Evolutionary conservation across 37 sponge, comb jelly and placozoan species (phyloP), one percentile per base, ranked within the genome.

Genomic region (Petrosia ficiformis): DNA sequence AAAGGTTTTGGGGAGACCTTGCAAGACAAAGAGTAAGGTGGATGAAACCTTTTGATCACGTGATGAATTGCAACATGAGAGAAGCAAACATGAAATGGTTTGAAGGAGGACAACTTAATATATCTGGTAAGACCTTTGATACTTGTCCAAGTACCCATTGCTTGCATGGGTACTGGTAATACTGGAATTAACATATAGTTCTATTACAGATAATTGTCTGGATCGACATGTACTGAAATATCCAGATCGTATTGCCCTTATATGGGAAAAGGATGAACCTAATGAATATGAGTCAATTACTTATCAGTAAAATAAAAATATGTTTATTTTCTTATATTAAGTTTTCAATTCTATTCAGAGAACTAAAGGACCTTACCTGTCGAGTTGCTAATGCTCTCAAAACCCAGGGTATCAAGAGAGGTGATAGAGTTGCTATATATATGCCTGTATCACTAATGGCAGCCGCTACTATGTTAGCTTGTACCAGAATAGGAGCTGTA

Each of bases 221-320:
- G 97, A 96, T 59, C 81, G 94, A 25, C 94, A 93, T 74, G 89
- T 76, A 28, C 81, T 79, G 39, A 14, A 25, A 11, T 68, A 89
- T 54, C 86, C 88, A 16, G 84, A 93, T 74, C 73, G 73, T n/a
- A 31, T 71, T 2, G 97, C 97, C 14, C 56, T 96, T 10, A 79
- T 96, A 28, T 96, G 97, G 97, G 97, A 96, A 68, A 90, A 78
- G 52, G 97, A 96, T 78, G 86, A 96, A 40, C 89, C 97, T 1
- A 89, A 91, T 1, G 56, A 87, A 11, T 81, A 87, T 0, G 83
- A 92, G 77, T 30, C 56, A 3, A 80, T 96, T 42, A 84, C 97
- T 36, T 96, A 96, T 79, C 78, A 74, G 96, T 95, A 60, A 67
- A 69, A 59, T 33, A 26, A 52, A 38, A 48, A 48, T 22, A n/a